These are phyloP conservation scores for Spondyliosoma cantharus DNA, from an alignment of 2,797 vertebrate genomes.

Conservation along the genomic window DNA sequence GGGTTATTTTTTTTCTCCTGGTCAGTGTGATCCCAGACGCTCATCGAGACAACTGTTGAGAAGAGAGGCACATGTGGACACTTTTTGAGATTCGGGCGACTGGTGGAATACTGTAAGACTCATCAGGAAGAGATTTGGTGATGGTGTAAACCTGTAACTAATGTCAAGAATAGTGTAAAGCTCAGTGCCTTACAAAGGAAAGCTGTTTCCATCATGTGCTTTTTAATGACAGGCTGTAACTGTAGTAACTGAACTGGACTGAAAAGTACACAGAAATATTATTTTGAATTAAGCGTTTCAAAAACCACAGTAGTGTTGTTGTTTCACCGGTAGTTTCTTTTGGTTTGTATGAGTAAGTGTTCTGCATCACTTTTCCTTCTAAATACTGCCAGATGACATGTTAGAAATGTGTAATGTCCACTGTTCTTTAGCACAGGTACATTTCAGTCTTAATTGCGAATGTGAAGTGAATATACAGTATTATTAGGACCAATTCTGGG, in stretches of 20 bases:
- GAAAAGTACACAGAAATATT: background rate
- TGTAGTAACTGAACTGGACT: constrained; percentile 31
- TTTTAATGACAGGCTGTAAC: constrained; percentile 21
- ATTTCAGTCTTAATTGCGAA: constrained; percentile 16
- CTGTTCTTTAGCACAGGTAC: constrained; percentile 1
- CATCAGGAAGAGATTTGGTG: constrained; percentile 38
- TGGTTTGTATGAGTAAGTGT: constrained; percentile 16
- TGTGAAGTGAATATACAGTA: constrained; percentile 44
- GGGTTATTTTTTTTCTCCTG: background rate
- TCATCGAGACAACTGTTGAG: constrained; percentile 15
- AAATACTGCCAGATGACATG: constrained; percentile 14
- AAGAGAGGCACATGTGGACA: constrained; percentile 21
- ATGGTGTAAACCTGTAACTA: constrained; percentile 14
- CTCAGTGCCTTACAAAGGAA: constrained; percentile 63
- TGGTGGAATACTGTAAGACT: constrained; percentile 22
- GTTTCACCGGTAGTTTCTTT: constrained; percentile 12
- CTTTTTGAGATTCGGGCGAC: constrained; percentile 14
- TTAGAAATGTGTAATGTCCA: constrained; percentile 18
- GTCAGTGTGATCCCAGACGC: constrained; percentile 35
- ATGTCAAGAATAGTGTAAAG: constrained; percentile 13
- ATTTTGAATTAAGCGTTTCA: background rate
- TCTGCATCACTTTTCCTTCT: constrained; percentile 17
- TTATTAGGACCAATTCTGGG: constrained; percentile 18
- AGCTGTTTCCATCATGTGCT: constrained; percentile 21
- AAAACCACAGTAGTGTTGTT: constrained; percentile 29